Evolutionary conservation across 2,113 vertebrate species (phyloP).

Genomic region (Pterophyllum scalare): DNA sequence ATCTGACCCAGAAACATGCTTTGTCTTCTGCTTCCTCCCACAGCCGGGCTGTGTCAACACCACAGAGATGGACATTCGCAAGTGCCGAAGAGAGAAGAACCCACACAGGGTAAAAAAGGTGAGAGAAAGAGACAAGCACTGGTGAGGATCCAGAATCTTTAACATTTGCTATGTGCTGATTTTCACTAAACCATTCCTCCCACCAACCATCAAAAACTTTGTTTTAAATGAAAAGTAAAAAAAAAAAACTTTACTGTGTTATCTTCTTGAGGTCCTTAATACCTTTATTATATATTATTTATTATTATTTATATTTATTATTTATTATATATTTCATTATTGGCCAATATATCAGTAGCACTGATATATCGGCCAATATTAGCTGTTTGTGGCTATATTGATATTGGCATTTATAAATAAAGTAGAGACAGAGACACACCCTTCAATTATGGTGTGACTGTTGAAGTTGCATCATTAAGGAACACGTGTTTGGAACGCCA

Average conservation of each 20-base stretch:
- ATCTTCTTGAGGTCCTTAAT: neutral
- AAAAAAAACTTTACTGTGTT: neutral
- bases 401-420: neutral
- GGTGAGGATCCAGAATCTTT: neutral
- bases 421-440: neutral
- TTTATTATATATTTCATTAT: neutral
- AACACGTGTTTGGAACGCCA: neutral
- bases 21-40: conserved; percentile 51
- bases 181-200: neutral
- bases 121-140: neutral
- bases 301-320: no score
- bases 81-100: conserved; percentile 94
- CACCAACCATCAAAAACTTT: neutral
- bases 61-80: conserved; percentile 98
- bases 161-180: neutral
- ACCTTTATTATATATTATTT: neutral
- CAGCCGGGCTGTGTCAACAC: conserved; percentile 98
- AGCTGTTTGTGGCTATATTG: neutral
- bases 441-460: neutral
- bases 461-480: neutral
- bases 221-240: neutral
- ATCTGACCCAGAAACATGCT: conserved; percentile 53
- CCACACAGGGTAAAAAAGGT: conserved; percentile 98
- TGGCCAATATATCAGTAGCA: neutral
- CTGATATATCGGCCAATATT: no score